Base-by-base conservation (phyloP, 2,113 vertebrate species). In the Gracilinanus agilis region DNA sequence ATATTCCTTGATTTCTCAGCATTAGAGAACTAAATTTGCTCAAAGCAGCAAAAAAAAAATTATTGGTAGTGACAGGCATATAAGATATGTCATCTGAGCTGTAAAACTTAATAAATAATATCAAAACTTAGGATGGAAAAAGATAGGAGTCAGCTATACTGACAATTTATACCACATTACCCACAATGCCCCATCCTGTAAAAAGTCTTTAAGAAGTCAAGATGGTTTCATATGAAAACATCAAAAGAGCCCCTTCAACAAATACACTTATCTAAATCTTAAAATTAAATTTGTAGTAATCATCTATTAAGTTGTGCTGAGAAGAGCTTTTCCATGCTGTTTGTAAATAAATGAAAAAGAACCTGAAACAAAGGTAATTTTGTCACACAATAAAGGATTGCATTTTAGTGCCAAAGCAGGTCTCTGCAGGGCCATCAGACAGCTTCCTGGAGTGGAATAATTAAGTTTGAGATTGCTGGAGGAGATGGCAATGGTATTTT, bases 391-490 rank as follows among this genome's bases (percentile, higher is more conserved):
- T 91, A 96, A 96, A 88, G 94, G n/a, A 97, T 75, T 96, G 90
- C 49, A 93, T 96, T 96, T 97, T 92, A 95, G 94, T 94, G 58
- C 53, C 92, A 96, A 97, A 96, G 94, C 91, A 94, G 88, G 93
- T 95, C 96, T 97, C 98, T 95, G 56, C 83, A 95, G 92, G 91
- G 91, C 96, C 88, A 96, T 96, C 96, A 96, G 94, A 97, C 67
- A 55, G 96, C 92, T 98, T 97, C 94, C 96, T 96, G 93, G 96
- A 96, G 97, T 96, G 96, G 96, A 97, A 98, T 98, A 98, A 98
- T 98, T 97, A 97, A 98, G 95, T 97, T 96, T 97, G 83, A 97
- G 96, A 98, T 96, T 96, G 97, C 97, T 96, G 92, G 94, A 97
- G 89, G 95, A 97, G 95, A 95, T 94, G 96, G 94, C 94, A 96